Evolutionary conservation across 1,140 invertebrate species (phyloP), one percentile per base, ranked within the genome.

Genomic region (Lepidurus couesii): DNA sequence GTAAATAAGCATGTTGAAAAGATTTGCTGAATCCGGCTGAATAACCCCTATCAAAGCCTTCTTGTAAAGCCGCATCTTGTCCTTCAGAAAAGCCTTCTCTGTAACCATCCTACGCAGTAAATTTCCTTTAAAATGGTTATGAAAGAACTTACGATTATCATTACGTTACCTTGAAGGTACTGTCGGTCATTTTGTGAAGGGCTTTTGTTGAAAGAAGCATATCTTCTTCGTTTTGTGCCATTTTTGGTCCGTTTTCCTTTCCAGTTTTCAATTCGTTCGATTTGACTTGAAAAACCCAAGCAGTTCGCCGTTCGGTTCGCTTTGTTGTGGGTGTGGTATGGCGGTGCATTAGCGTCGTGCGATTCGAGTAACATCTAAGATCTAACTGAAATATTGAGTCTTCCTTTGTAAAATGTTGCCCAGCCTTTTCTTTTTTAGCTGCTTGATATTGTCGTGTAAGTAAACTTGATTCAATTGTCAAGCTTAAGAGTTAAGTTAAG

Each of bases 1-100:
- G 53, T 65, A 65, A 16, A 13, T 65, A 65, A 7, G 53, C n/a
- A 1, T 21, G 21, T 16, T 65, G 53, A 21, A 65, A 65, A 65
- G 9, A 65, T 65, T 65, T 65, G n/a, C 7, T n/a, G 11, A 89
- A 86, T n/a, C 87, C 89, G 79, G 87, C 85, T 24, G 82, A 81
- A 81, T 88, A 90, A 7, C 89, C 89, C 44, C 81, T 82, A 80
- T 90, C 87, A 82, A 90, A 90, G 79, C 86, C 86, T 4, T 84
- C 79, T 82, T 90, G 89, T 74, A 88, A 87, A 16, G 85, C 86
- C 42, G 83, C 81, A 47, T 88, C 82, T 44, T 84, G 81, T 45
- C 89, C 89, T 82, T 86, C 86, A 9, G 85, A 82, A 42, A 88
- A 81, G 10, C 89, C 89, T 82, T 90, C 88, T 76, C 85, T 84